Evolutionary conservation across 2,888 invertebrate genomes (phyloP), one percentile per base, ranked within the genome.

Genomic region (Tachina fera): DNA sequence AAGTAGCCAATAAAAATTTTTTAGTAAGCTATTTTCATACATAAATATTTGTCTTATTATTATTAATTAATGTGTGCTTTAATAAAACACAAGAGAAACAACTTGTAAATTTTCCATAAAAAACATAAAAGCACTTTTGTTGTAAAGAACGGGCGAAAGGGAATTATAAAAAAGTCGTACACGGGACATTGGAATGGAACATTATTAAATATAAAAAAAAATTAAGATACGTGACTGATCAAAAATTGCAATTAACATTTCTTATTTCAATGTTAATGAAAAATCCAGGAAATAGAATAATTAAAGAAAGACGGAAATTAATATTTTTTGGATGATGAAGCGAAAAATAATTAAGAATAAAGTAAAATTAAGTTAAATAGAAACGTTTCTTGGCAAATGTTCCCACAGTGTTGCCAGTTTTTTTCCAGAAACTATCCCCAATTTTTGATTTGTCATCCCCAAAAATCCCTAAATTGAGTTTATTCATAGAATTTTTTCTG

Each of bases 171-270:
- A 19, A 45, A 71, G 3, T 68, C n/a, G 31, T 14, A 39, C 41
- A 10, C 22, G 31, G n/a, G 39, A 77, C 19, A 47, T 61, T 49
- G 77, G 68, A 67, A 68, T 67, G 31, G 41, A 68, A 68, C 49
- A 16, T 41, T 61, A 60, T n/a, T n/a, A n/a, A n/a, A n/a, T n/a
- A 31, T 39, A 9, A 77, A 67, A 45, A 16, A 6, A 13, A 19
- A 13, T 5, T 39, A n/a, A 9, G 10, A 43, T 19, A 65, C 22
- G 45, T 31, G 65, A 58, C 51, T 41, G 51, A 61, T 56, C 43
- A 56, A 53, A 43, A 75, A 31, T 19, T 10, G 19, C 19, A 61
- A 16, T 16, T 31, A 1, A 6, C 1, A 5, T n/a, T 58, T 71
- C 39, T 49, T 58, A 63, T 19, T 45, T 19, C 47, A 72, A 65